Evolutionary conservation across 1,140 invertebrate genomes (phyloP).

Genomic region (Whitmania pigra): DNA sequence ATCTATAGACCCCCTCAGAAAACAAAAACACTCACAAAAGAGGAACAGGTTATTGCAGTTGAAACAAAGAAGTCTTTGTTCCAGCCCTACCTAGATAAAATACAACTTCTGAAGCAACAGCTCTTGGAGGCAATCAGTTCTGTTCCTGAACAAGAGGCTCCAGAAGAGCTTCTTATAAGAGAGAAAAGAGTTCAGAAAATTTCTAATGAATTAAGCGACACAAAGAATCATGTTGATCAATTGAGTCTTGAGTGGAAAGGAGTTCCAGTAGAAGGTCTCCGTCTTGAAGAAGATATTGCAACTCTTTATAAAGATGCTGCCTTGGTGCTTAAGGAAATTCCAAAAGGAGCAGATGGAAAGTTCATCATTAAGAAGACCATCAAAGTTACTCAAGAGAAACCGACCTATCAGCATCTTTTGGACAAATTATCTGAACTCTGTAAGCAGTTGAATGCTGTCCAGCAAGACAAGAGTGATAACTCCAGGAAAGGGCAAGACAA

Average conservation of each 20-base stretch:
- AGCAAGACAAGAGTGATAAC: background rate
- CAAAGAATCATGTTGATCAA: background rate
- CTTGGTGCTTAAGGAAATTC: background rate
- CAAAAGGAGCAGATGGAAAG: background rate
- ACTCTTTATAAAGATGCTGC: background rate
- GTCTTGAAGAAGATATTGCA: background rate
- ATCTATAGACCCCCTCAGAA: too few relatives aligned
- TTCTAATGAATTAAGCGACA: background rate
- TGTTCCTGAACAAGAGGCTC: too few relatives aligned
- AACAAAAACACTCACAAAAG: too few relatives aligned
- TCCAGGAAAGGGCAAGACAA: background rate
- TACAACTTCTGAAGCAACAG: too few relatives aligned
- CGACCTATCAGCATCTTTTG: background rate
- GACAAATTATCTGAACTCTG: background rate
- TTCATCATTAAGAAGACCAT: background rate
- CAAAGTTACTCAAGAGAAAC: background rate
- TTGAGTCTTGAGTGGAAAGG: background rate
- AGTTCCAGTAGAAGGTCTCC: constrained; percentile 4
- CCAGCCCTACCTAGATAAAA: too few relatives aligned
- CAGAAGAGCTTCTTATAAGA: too few relatives aligned
- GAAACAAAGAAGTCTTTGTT: too few relatives aligned
- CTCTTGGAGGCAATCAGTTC: too few relatives aligned
- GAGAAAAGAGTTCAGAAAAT: background rate
- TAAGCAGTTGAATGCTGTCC: background rate
- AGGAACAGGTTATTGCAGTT: too few relatives aligned